These are phyloP conservation scores for Scolopax mira DNA, from an alignment of 2,113 vertebrate genomes.

Conservation along the genomic window DNA sequence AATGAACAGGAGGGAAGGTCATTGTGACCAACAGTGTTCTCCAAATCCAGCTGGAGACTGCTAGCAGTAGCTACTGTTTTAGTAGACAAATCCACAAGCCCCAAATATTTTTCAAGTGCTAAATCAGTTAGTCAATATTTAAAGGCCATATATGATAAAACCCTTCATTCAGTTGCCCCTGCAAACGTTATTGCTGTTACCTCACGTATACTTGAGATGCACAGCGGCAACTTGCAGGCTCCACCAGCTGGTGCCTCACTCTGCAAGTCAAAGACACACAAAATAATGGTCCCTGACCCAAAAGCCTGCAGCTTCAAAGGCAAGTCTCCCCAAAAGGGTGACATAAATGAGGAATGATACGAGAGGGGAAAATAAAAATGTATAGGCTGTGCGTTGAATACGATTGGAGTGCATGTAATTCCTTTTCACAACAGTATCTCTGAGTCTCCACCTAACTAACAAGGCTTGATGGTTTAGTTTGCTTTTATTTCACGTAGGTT, in stretches of 20 bases:
- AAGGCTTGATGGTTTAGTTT: not conserved
- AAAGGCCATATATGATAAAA: not conserved
- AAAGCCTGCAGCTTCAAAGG: not conserved
- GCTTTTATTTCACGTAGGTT: not conserved
- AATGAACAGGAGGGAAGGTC: conserved; percentile 30
- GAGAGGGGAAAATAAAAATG: not conserved
- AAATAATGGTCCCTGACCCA: not conserved
- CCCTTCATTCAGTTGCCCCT: not conserved
- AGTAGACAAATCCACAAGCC: not conserved
- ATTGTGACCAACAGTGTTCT: not conserved
- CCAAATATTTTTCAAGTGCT: conserved; percentile 27
- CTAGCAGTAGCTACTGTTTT: not conserved
- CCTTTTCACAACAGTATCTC: not conserved
- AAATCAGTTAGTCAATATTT: conserved; percentile 37
- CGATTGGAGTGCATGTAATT: not conserved
- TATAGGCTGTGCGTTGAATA: not conserved
- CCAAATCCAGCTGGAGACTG: not conserved
- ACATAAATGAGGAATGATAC: not conserved
- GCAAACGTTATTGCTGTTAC: not conserved
- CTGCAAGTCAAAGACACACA: not conserved
- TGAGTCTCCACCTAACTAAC: not conserved
- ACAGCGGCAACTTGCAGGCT: not conserved
- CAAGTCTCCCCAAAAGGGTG: not conserved
- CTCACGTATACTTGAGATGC: not conserved
- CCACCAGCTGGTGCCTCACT: not conserved